Percentiles rank a stretch among this genome's conserved stretches.
phyloP scores from a whole-genome alignment of 2,113 vertebrate species.

The Taurulus bubalis region DNA sequence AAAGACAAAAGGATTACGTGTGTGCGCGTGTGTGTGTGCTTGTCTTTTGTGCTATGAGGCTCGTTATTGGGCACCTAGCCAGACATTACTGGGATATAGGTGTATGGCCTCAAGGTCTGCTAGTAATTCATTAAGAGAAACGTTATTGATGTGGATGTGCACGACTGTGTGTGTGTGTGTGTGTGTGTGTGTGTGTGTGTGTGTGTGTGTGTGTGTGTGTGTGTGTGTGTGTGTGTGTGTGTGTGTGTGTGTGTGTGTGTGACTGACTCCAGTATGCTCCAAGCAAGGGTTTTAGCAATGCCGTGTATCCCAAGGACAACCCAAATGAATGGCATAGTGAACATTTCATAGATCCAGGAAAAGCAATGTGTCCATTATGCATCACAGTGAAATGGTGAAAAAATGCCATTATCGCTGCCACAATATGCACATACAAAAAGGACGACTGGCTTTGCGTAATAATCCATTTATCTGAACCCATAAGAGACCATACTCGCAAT shows the following conservation, averaged over 20 bases:
- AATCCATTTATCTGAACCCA: background rate
- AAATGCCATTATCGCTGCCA: background rate
- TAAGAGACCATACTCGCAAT: background rate
- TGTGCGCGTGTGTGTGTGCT: conserved; percentile 47
- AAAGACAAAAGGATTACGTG: conserved; percentile 60
- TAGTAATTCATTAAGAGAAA: conserved; percentile 78
- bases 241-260: conserved; percentile 7
- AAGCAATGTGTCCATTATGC: conserved; percentile 3
- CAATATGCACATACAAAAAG: background rate
- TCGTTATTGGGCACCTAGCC: conserved; percentile 74
- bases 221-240: conserved; percentile 12
- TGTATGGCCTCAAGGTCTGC: conserved; percentile 69
- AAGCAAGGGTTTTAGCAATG: conserved; percentile 42
- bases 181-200: conserved; percentile 23
- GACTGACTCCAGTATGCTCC: conserved; percentile 9
- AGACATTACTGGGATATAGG: conserved; percentile 67
- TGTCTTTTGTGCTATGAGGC: conserved; percentile 60
- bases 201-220: background rate
- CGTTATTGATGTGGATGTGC: conserved; percentile 61
- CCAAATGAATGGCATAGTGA: conserved; percentile 8
- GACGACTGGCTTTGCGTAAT: background rate
- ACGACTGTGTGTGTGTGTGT: conserved; percentile 12
- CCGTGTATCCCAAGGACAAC: conserved; percentile 49
- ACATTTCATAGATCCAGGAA: background rate
- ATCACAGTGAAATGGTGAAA: conserved; percentile 10